Evolutionary conservation across 2,797 vertebrate species (phyloP), one percentile per base, ranked within the genome.

Genomic region (Pagetopsis macropterus): DNA sequence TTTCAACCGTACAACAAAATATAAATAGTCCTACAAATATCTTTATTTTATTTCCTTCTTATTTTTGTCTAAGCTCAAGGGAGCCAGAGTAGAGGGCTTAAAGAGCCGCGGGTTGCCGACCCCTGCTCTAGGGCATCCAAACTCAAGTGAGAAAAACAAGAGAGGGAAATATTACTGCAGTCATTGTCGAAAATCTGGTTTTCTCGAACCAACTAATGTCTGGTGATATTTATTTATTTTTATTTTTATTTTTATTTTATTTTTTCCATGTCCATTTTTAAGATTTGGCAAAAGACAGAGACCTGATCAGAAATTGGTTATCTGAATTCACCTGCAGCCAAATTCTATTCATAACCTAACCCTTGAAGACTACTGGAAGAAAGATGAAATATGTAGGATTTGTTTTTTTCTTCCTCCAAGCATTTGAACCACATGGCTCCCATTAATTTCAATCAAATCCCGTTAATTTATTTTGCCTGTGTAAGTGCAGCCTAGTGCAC

Each of bases 401-500:
- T 43, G 13, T 19, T 9, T 59, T 40, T 27, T 57, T 4, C 33
- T 9, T 23, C n/a, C 45, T 57, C 17, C 16, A 52, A 49, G 48
- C 43, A 57, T 83, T 84, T 70, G 68, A 57, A 83, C 61, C 52
- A 51, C 58, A 65, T 10, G 27, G 41, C 65, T 78, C 65, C 23
- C 68, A 70, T 76, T 89, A 59, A 64, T 79, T 87, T 84, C 21
- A 56, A 56, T 85, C 51, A 72, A 65, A 72, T 79, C 73, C 56
- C 68, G 83, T 83, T 73, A 48, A 73, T 65, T 72, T 72, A 45
- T 64, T 81, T 55, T 51, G 19, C 60, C 64, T 52, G 72, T 70
- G 58, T 70, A 79, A 84, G 66, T 82, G 72, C 75, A 81, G 74
- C 69, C 79, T 46, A 40, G 60, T 84, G 61, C 78, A 76, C 75